Conservation (phyloP, 2,113 vertebrate genomes). For the Taurulus bubalis region DNA sequence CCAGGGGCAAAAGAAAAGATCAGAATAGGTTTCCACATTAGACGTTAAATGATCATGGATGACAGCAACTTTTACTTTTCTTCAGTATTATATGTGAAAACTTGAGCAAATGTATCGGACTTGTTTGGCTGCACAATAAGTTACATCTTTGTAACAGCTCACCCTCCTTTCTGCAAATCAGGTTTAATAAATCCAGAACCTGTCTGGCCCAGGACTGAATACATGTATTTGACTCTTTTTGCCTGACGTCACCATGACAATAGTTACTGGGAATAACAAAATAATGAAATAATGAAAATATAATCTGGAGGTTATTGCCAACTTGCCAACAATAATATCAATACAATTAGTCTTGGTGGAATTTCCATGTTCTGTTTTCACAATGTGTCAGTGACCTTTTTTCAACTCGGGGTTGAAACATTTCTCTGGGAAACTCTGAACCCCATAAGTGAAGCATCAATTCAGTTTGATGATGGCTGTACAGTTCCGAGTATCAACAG, state of each 20-base stretch:
- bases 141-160: not conserved
- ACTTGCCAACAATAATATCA: not conserved
- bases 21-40: not conserved
- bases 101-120: not conserved
- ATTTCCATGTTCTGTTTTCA: conserved; percentile 5
- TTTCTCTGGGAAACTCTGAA: conserved; percentile 8
- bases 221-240: not conserved
- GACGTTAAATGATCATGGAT: not conserved
- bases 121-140: not conserved
- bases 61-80: not conserved
- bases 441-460: not conserved
- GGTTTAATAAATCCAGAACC: not conserved
- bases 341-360: not conserved
- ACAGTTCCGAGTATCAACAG: not conserved
- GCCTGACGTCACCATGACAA: not conserved
- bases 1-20: not conserved
- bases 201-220: not conserved
- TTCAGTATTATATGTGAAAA: not conserved
- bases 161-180: no score
- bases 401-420: conserved; percentile 4
- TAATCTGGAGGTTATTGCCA: not conserved
- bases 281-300: not conserved
- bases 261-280: not conserved
- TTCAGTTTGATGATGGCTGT: conserved; percentile 6
- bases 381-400: not conserved